A percentile compares a stretch with the other conserved stretches of the same genome.
Conservation (phyloP, 2,888 invertebrate species). For the Erebia ligea region DNA sequence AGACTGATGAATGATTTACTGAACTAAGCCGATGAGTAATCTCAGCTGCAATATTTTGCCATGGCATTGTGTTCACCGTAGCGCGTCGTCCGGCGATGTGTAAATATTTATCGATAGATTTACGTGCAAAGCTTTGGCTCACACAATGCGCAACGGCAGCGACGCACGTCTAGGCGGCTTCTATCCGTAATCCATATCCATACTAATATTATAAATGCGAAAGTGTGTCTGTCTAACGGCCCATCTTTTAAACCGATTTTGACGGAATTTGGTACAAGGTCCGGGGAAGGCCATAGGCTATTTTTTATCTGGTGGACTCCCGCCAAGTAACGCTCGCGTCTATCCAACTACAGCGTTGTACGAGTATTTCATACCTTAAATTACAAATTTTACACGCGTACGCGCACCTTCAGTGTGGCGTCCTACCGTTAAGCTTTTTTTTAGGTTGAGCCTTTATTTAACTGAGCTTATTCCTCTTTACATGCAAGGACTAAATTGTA, state of each 20-base stretch:
- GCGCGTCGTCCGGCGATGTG: conserved; percentile 69
- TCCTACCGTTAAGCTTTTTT: background rate
- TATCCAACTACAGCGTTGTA: too few species aligned
- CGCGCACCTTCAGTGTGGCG: too few species aligned
- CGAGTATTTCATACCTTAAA: too few species aligned
- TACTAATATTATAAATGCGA: too few species aligned
- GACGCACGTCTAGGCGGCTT: background rate
- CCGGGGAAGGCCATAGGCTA: too few species aligned
- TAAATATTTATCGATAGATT: conserved; percentile 78
- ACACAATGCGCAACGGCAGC: background rate
- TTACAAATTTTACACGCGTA: too few species aligned
- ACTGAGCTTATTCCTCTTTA: conserved; percentile 54
- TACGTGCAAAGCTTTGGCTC: conserved; percentile 42
- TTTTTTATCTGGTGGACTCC: too few species aligned
- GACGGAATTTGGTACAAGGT: too few species aligned
- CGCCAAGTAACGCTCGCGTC: too few species aligned
- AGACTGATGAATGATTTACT: conserved; percentile 39
- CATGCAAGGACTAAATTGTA: conserved; percentile 70
- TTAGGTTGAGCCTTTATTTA: conserved; percentile 40
- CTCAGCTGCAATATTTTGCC: conserved; percentile 64
- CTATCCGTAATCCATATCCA: background rate
- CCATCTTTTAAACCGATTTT: too few species aligned
- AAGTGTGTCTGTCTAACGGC: too few species aligned
- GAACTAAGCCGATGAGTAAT: conserved; percentile 55
- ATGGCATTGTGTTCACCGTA: conserved; percentile 68